A percentile compares a stretch with the other conserved stretches of the same genome.
phyloP scores from a whole-genome alignment of 1,140 invertebrate genomes.

The Drosophila ogumai region DNA sequence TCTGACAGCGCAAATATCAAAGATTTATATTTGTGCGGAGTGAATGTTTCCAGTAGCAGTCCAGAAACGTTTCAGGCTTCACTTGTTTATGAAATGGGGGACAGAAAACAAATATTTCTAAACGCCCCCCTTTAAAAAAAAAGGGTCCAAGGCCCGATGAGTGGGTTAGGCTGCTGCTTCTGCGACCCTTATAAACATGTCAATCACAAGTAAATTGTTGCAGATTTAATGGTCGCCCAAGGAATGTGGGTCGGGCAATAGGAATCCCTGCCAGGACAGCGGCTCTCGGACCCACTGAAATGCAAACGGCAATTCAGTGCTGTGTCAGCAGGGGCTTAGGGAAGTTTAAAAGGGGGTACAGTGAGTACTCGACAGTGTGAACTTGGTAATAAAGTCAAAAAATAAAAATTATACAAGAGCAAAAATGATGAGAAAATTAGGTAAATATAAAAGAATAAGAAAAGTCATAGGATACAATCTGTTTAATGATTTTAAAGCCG shows the following conservation, averaged over 20 bases:
- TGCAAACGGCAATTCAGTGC: slow-evolving; percentile 60
- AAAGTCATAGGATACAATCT: neutral
- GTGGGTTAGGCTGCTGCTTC: slow-evolving; percentile 12
- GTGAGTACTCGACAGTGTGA: neutral
- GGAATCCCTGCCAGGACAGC: slow-evolving; percentile 23
- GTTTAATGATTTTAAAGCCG: no score
- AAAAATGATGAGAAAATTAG: accelerated
- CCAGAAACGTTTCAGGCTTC: slow-evolving; percentile 57
- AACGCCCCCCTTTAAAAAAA: neutral
- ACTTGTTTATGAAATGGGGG: slow-evolving; percentile 47
- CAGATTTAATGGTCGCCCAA: slow-evolving; percentile 72
- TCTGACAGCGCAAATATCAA: slow-evolving; percentile 72
- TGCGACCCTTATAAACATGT: slow-evolving; percentile 80
- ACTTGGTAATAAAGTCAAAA: neutral
- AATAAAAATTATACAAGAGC: neutral
- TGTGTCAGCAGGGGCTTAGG: slow-evolving; percentile 45
- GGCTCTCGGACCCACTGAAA: slow-evolving; percentile 35
- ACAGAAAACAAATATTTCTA: slow-evolving; percentile 31
- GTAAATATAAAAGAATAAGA: neutral
- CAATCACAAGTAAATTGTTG: slow-evolving; percentile 82
- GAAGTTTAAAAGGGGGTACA: neutral
- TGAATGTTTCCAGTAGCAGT: slow-evolving; percentile 10
- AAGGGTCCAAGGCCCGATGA: neutral
- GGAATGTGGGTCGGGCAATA: slow-evolving; percentile 45
- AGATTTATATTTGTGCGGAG: slow-evolving; percentile 59